Conservation (phyloP, 1,140 invertebrate species). For the Drosophila pectinifera region DNA sequence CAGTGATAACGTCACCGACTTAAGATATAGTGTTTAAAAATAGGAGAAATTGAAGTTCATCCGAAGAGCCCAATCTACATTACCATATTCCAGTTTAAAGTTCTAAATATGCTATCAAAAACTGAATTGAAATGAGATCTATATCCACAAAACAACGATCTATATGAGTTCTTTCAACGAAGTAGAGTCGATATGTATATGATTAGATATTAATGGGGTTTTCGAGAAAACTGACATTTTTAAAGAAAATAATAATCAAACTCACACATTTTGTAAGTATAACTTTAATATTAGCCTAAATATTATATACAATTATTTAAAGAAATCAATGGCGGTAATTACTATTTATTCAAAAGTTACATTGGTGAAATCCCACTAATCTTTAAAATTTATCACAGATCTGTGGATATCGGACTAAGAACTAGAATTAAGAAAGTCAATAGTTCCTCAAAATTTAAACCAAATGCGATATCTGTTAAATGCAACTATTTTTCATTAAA, state of each 20-base stretch:
- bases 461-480: not conserved
- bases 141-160: not conserved
- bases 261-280: not conserved
- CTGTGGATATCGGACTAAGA: not conserved
- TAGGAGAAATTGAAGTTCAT: too few species aligned
- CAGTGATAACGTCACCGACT: not conserved
- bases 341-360: too few species aligned
- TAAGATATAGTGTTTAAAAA: not conserved
- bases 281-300: not conserved
- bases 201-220: not conserved
- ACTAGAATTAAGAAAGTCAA: not conserved
- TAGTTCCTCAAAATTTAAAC: conserved; percentile 5
- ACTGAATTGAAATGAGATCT: not conserved
- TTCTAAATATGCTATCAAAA: not conserved
- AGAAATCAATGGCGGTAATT: not conserved
- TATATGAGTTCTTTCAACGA: not conserved
- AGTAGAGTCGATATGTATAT: too few species aligned
- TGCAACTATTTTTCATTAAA: too few species aligned
- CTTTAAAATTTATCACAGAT: not conserved
- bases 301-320: not conserved
- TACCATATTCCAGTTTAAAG: not conserved
- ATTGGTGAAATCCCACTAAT: not conserved
- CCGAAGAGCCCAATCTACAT: not conserved
- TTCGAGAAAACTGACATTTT: not conserved
- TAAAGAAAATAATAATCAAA: not conserved